phyloP scores from a whole-genome alignment of 2,797 vertebrate species.

The Pipistrellus nathusii region DNA sequence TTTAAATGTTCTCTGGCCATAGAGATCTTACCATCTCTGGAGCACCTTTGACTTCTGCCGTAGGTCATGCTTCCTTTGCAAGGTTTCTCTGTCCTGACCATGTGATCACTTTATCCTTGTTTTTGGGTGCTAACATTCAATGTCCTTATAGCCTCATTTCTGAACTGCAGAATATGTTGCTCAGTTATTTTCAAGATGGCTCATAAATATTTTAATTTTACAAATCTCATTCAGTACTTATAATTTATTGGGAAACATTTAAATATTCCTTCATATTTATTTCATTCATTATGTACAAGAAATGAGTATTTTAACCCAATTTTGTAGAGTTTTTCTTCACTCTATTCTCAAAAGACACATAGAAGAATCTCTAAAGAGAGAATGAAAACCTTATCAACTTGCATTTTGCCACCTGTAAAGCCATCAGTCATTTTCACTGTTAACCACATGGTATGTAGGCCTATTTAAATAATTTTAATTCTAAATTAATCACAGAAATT shows the following conservation, averaged over 20 bases:
- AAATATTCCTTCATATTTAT: not conserved
- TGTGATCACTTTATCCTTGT: not conserved
- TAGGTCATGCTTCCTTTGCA: not conserved
- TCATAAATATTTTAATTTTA: not conserved
- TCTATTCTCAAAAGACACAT: not conserved
- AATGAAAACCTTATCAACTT: not conserved
- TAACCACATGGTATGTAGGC: not conserved
- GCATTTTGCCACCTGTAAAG: not conserved
- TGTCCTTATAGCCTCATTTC: conserved; percentile 12
- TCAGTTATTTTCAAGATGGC: conserved; percentile 18
- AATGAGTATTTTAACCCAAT: not conserved
- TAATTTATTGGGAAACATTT: not conserved
- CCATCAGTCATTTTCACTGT: not conserved
- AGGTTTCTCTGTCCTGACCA: not conserved
- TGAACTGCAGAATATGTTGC: not conserved
- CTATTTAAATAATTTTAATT: not conserved
- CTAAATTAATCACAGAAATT: not conserved
- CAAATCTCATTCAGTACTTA: not conserved
- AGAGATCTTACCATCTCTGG: not conserved
- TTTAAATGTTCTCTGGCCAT: conserved; percentile 26
- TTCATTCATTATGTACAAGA: not conserved
- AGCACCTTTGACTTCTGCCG: not conserved
- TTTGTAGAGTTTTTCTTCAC: not conserved
- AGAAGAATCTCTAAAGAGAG: conserved; percentile 4
- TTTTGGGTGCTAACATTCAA: not conserved